These are phyloP conservation scores for Presbytis comata DNA, from an alignment of 2,797 vertebrate genomes.

Conservation along the genomic window DNA sequence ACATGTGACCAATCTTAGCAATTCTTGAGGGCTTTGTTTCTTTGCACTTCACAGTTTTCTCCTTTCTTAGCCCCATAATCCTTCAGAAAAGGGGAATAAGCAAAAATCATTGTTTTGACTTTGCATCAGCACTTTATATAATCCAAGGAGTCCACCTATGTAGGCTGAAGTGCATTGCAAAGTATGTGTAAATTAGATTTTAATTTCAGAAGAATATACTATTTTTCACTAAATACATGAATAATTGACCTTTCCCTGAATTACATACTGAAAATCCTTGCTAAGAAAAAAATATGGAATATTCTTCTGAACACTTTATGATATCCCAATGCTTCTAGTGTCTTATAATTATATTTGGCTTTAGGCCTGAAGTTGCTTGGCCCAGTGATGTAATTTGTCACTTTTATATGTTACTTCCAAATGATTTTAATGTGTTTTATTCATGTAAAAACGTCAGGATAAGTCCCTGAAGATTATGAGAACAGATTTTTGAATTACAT, in stretches of 20 bases:
- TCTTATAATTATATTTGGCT: slow-evolving; percentile 35
- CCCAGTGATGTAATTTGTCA: slow-evolving; percentile 27
- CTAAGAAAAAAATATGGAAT: not conserved
- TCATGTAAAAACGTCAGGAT: slow-evolving; percentile 37
- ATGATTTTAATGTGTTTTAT: slow-evolving; percentile 25
- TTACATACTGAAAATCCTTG: not conserved
- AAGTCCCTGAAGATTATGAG: slow-evolving; percentile 3
- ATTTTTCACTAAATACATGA: not conserved
- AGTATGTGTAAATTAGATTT: not conserved
- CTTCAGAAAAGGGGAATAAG: not conserved
- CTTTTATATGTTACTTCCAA: slow-evolving; percentile 46
- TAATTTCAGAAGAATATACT: not conserved
- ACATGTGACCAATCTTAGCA: not conserved
- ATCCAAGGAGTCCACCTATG: not conserved
- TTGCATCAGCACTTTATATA: not conserved
- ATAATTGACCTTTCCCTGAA: not conserved
- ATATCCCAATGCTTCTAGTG: not conserved
- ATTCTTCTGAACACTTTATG: not conserved
- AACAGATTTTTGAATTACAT: slow-evolving; percentile 47
- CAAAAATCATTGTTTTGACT: not conserved
- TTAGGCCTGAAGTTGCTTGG: not conserved
- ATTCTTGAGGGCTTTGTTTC: not conserved
- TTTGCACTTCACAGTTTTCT: not conserved
- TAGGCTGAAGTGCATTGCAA: not conserved
- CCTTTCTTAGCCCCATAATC: not conserved